Base-by-base conservation (phyloP, 37 sponge, comb jelly and placozoan genomes). In the Bolinopsis microptera region DNA sequence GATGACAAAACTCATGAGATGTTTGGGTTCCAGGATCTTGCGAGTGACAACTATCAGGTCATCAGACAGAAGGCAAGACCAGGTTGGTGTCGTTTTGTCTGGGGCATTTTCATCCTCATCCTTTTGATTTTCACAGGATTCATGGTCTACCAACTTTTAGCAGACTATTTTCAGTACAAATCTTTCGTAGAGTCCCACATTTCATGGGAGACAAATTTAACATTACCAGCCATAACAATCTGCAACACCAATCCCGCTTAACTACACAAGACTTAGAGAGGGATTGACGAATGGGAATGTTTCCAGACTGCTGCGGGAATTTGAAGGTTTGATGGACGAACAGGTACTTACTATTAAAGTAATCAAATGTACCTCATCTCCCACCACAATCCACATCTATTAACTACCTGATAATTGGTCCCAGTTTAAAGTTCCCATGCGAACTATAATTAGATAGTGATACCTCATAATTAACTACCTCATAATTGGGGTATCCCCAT, bases 1-100 rank as follows among this genome's bases (percentile, higher is more conserved):
- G 61, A 13, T 18, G 61, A 48, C 13, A 48, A 48, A 48, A 18
- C 61, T 13, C n/a, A n/a, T n/a, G 80, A 77, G 80, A 77, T 77
- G 80, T 86, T 86, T 34, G 90, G 90, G 2, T 86, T 86, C 22
- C 90, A 86, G 61, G 90, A 86, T n/a, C 90, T 86, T 3, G 90
- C 90, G 48, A 86, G 90, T 41, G 90, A 86, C 25, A 39, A 86
- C 61, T 86, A 86, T 40, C 90, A 86, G 26, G 80, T 77, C 9
- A 3, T 77, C 2, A 86, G 90, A 2, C 38, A 33, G 90, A 3
- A 16, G 0, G 61, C 30, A 26, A 38, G 90, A 86, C 90, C 90
- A 24, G 21, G 27, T 28, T 41, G 41, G 61, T 86, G 90, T 41
- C 41, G 61, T 9, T 23, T 34, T 16, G 31, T 86, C n/a, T 86